Base-by-base conservation (phyloP, 2,888 invertebrate genomes). In the Dolichopus griseipennis region DNA sequence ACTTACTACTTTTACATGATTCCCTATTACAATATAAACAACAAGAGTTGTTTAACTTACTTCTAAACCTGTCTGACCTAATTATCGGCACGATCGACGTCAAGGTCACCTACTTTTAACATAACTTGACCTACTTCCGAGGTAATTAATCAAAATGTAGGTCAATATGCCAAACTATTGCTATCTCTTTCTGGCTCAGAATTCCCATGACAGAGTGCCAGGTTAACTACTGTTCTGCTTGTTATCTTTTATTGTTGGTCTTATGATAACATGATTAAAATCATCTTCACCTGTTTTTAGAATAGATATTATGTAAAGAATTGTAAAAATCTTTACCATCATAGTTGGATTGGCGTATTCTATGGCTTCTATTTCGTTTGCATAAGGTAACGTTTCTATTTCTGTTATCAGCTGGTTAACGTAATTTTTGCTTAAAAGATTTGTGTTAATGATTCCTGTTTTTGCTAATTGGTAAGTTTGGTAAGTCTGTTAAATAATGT, bases 331-430 rank as follows among this genome's bases (percentile, higher is more conserved):
- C 18, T 68, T 68, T 0, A 22, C 37, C 4, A 66, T 21, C 20
- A 66, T 61, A 34, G 27, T 37, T 6, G 64, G 68, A 37, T 63
- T 66, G 2, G 66, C 66, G 61, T 68, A 68, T 61, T 69, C 66
- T 0, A 68, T 12, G 1, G 68, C 68, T 21, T 68, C 68, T 12
- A 67, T 66, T 4, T 69, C 64, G 43, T 69, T 69, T 9, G 3
- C n/a, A 21, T 69, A n/a, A 69, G 1, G 69, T 1, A 67, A 41
- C 1, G 68, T 66, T 64, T 67, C 65, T 0, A 68, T 27, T 65
- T 67, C 43, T 21, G 43, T 43, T 1, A 67, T 43, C 8, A 43
- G n/a, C 18, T 21, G 41, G 5, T 43, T 64, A 20, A 61, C 18
- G 12, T 66, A 62, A 1, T 18, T 4, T 66, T 33, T 27, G 8